Base-by-base conservation (phyloP, 2,888 invertebrate species). In the Mimas tiliae region DNA sequence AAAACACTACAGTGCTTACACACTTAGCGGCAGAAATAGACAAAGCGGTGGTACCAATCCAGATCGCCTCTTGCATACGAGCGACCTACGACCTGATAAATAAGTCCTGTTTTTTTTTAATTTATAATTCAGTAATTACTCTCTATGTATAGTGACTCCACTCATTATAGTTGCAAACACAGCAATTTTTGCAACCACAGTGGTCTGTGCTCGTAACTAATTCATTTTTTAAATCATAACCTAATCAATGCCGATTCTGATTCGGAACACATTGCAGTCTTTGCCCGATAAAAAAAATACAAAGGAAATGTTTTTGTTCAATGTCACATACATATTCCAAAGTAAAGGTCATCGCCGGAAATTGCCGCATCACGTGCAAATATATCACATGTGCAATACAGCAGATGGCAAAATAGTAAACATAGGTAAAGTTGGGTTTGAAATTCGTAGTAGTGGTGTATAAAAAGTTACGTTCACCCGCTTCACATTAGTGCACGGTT, bases 371-470 rank as follows among this genome's bases (percentile, higher is more conserved):
- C 58, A 16, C 19, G 12, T 19, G 58, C 58, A 58, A 58, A 53
- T 53, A 16, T 14, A 38, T 42, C 65, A 63, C 67, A 62, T 67
- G 68, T 65, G 67, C 14, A 52, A 16, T 58, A 42, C 42, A 6
- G 8, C 67, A 71, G 70, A 71, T 58, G 68, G 34, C 19, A 33
- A 45, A 64, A 63, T 67, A 63, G 65, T 68, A 72, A 73, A 76
- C 55, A 74, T 74, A 75, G 76, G 72, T 74, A 77, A 72, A 62
- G 64, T 58, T 63, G 42, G 38, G 42, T 42, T 58, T 12, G 42
- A 38, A 55, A 38, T 7, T 33, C 34, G 14, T 38, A 12, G 38
- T 42, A 58, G 58, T 55, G 38, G 34, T 38, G 42, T 12, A 42
- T 42, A 34, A 38, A 58, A 62, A 42, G 51, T 38, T 51, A 50